Conservation (phyloP, 2,797 vertebrate genomes). For the Tinamus major region DNA sequence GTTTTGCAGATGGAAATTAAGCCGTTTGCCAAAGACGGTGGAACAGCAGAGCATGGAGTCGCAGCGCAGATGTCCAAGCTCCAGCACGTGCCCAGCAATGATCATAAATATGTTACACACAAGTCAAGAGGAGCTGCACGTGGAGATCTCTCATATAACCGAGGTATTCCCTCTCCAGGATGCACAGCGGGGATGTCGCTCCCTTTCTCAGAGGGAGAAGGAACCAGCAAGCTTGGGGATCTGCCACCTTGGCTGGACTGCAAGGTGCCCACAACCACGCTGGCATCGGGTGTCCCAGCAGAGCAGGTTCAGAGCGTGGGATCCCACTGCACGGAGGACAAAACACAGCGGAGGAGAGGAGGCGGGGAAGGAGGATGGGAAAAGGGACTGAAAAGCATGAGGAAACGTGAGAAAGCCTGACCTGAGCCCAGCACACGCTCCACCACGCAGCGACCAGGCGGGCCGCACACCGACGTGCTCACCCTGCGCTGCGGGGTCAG, state of each 20-base stretch:
- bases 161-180: not conserved
- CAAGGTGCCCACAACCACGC: not conserved
- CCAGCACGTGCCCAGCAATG: not conserved
- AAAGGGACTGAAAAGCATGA: not conserved
- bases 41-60: not conserved
- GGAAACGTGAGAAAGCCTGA: not conserved
- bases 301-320: not conserved
- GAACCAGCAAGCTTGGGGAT: too few species aligned
- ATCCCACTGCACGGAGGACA: not conserved
- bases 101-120: fast-evolving
- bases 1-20: not conserved
- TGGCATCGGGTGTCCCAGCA: not conserved
- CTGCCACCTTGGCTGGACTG: too few species aligned
- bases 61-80: fast-evolving
- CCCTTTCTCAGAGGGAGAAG: not conserved
- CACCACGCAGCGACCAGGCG: fast-evolving
- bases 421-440: fast-evolving
- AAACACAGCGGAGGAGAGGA: not conserved
- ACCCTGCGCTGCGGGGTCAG: not conserved
- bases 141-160: not conserved
- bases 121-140: not conserved
- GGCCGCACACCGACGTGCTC: not conserved
- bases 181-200: not conserved
- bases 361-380: not conserved
- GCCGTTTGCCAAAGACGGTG: fast-evolving